A percentile compares a stretch with the other conserved stretches of the same genome.
These are phyloP conservation scores for Tylochromis polylepis DNA, from an alignment of 2,113 vertebrate genomes.

Conservation along the genomic window DNA sequence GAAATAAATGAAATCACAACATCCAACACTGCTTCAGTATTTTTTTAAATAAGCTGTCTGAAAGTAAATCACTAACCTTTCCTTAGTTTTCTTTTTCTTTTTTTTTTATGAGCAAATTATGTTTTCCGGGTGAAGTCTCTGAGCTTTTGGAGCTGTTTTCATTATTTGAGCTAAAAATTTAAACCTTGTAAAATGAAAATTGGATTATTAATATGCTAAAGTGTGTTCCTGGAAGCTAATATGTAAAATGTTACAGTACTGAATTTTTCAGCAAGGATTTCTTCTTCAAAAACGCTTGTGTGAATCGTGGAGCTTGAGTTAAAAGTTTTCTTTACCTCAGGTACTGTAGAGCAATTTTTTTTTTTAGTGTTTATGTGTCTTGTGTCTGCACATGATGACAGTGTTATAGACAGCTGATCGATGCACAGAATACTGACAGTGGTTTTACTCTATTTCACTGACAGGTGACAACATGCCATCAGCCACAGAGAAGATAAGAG, in stretches of 20 bases:
- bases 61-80: constrained; percentile 3
- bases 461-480: neutral
- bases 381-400: neutral
- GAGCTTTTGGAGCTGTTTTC: constrained; percentile 2
- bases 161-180: neutral
- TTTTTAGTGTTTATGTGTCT: neutral
- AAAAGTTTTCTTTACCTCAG: neutral
- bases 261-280: constrained; percentile 9
- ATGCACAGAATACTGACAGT: neutral
- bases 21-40: too few relatives aligned
- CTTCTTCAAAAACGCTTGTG: neutral
- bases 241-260: neutral
- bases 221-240: constrained; percentile 4
- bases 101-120: neutral
- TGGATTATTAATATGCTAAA: constrained; percentile 12
- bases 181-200: neutral
- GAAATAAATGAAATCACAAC: constrained; percentile 20
- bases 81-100: neutral
- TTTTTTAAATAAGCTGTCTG: too few relatives aligned
- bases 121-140: neutral
- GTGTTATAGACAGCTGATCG: neutral
- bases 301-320: neutral
- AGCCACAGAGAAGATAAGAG: neutral
- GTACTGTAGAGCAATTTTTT: neutral
- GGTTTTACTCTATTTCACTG: neutral